Percentiles rank a stretch among this genome's conserved stretches.
These are phyloP conservation scores for Hirudo medicinalis DNA, from an alignment of 1,140 invertebrate genomes.

Conservation along the genomic window DNA sequence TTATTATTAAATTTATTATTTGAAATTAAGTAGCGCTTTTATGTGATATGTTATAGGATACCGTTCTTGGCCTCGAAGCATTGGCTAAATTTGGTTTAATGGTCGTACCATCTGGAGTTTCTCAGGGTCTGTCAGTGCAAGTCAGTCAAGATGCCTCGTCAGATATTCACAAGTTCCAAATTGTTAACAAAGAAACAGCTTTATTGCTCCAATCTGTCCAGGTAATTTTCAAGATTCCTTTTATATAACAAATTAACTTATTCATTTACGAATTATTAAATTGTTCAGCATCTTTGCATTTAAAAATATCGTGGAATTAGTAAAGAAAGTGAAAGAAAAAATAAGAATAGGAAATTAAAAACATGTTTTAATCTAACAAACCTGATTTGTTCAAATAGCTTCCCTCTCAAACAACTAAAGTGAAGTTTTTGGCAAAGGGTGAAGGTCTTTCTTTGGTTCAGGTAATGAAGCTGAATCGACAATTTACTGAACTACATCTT, in stretches of 20 bases:
- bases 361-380: too few relatives aligned
- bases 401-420: too few relatives aligned
- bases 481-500: too few relatives aligned
- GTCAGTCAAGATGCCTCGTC: not conserved
- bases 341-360: too few relatives aligned
- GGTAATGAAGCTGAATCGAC: too few relatives aligned
- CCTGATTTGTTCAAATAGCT: too few relatives aligned
- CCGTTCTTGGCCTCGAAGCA: conserved; percentile 58
- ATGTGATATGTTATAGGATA: conserved; percentile 45
- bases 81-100: conserved; percentile 45
- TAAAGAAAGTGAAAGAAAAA: too few relatives aligned
- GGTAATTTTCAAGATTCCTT: not conserved
- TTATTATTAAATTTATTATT: too few relatives aligned
- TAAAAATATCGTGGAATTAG: too few relatives aligned
- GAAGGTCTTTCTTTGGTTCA: too few relatives aligned
- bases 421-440: too few relatives aligned
- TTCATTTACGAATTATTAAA: not conserved
- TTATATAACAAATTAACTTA: too few relatives aligned
- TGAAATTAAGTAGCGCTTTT: conserved; percentile 2
- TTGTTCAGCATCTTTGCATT: not conserved
- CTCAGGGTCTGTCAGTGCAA: not conserved
- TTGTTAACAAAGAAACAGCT: conserved; percentile 4
- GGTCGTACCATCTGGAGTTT: not conserved
- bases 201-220: conserved; percentile 9
- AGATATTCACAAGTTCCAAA: conserved; percentile 4